phyloP scores from a whole-genome alignment of 2,888 invertebrate species.

The Pachliopta kotzebuea region DNA sequence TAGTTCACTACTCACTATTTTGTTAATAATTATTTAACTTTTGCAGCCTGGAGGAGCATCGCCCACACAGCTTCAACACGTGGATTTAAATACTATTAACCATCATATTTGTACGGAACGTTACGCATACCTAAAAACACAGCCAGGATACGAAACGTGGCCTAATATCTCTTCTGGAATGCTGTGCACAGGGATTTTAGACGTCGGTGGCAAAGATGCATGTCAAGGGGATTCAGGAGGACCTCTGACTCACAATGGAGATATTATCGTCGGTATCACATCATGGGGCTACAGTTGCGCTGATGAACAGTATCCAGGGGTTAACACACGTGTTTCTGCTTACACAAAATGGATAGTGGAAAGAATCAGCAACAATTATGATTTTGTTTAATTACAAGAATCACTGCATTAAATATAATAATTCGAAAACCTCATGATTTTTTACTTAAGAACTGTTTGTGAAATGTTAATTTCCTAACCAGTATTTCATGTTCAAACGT shows the following conservation, averaged over 20 bases:
- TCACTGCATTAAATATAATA: background rate
- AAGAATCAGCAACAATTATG: background rate
- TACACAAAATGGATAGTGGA: conserved; percentile 31
- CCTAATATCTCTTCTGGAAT: conserved; percentile 47
- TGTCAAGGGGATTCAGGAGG: conserved; percentile 68
- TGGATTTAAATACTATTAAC: conserved; percentile 45
- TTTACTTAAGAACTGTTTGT: no score
- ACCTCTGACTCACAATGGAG: background rate
- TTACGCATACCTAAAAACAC: conserved; percentile 41
- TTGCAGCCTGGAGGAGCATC: conserved; percentile 32
- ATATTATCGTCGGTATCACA: conserved; percentile 60
- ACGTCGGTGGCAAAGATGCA: conserved; percentile 51
- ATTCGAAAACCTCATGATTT: background rate
- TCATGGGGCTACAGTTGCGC: conserved; percentile 76
- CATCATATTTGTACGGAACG: conserved; percentile 44
- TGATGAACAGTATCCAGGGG: conserved; percentile 66
- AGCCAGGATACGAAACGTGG: conserved; percentile 36
- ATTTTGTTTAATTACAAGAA: background rate
- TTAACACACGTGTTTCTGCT: conserved; percentile 65
- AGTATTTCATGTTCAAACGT: no score
- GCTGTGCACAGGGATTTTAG: conserved; percentile 52
- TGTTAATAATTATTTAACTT: background rate
- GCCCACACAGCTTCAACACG: conserved; percentile 38
- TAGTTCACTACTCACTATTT: background rate
- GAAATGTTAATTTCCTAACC: no score